Evolutionary conservation across 53 echinoderm and acorn worm genomes (phyloP).

Genomic region (Zoroaster sp.): DNA sequence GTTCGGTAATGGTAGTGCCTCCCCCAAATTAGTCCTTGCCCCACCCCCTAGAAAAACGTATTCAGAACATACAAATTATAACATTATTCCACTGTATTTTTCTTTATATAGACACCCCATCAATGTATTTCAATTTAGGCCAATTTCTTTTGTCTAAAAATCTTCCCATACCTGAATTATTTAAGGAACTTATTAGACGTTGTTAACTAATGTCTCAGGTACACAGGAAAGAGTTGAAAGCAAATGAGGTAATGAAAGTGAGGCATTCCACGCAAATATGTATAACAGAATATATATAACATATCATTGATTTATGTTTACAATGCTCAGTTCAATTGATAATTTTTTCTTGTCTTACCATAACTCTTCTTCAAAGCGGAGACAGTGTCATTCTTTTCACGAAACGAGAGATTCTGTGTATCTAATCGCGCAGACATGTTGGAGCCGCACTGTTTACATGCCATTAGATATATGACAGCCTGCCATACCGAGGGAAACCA

Average conservation of each 20-base stretch:
- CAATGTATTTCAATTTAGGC: no score
- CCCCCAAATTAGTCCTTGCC: no score
- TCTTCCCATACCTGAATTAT: no score
- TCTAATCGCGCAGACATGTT: slow-evolving; percentile 18
- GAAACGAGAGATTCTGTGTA: slow-evolving; percentile 47
- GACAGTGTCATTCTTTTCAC: slow-evolving; percentile 28
- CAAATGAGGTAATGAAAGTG: not conserved
- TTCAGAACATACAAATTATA: no score
- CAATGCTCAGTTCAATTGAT: slow-evolving; percentile 50
- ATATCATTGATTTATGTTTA: slow-evolving; percentile 25
- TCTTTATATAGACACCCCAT: no score
- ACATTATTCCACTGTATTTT: no score
- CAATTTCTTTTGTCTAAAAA: no score
- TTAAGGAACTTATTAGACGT: not conserved
- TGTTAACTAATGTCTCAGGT: slow-evolving; percentile 20
- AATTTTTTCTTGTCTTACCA: slow-evolving; percentile 45
- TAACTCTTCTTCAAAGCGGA: slow-evolving; percentile 29
- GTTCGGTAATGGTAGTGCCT: no score
- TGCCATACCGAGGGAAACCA: not conserved
- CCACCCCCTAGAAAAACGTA: no score
- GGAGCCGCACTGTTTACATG: slow-evolving; percentile 43
- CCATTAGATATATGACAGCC: slow-evolving; percentile 56
- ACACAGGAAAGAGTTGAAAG: not conserved
- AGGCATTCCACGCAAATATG: not conserved
- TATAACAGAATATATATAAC: not conserved